Percentiles rank a stretch among this genome's conserved stretches.
phyloP scores from a whole-genome alignment of 1,140 invertebrate species.

The Carposina sasakii region DNA sequence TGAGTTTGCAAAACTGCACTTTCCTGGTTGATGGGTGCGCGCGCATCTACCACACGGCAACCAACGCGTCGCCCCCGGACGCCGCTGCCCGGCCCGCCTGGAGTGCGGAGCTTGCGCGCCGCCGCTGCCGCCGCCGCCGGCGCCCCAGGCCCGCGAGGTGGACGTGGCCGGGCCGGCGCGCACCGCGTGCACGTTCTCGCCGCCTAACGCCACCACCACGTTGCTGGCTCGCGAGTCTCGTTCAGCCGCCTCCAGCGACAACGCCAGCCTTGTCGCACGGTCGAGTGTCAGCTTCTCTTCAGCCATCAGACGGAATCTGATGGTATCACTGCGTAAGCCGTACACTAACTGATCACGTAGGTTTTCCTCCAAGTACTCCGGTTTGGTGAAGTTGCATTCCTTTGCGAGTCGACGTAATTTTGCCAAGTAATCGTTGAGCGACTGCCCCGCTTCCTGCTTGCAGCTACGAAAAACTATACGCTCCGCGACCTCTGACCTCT shows the following conservation, averaged over 20 bases:
- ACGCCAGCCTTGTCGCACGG: no score
- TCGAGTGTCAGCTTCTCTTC: no score
- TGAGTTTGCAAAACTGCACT: no score
- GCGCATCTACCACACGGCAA: background rate
- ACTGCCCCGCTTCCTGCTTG: slow-evolving; percentile 10
- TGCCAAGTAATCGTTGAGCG: slow-evolving; percentile 14
- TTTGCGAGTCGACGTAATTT: slow-evolving; percentile 12
- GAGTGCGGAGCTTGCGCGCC: background rate
- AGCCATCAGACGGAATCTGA: no score
- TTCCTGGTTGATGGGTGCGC: background rate
- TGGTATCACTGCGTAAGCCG: slow-evolving; percentile 6
- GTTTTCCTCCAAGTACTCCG: slow-evolving; percentile 10
- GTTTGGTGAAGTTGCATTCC: slow-evolving; percentile 3
- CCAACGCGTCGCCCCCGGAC: background rate
- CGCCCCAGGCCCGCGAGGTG: background rate
- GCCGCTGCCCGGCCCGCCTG: background rate
- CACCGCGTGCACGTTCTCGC: background rate
- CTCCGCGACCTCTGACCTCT: slow-evolving; percentile 13
- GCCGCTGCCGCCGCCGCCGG: no score
- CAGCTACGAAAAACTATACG: slow-evolving; percentile 11
- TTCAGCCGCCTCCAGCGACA: no score
- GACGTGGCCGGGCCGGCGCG: no score
- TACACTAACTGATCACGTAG: slow-evolving; percentile 14
- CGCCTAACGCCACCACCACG: no score
- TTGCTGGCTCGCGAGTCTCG: no score